A percentile compares a stretch with the other conserved stretches of the same genome.
These are phyloP conservation scores for Ceratosolen solmsi DNA, from an alignment of 1,140 invertebrate genomes.

Conservation along the genomic window DNA sequence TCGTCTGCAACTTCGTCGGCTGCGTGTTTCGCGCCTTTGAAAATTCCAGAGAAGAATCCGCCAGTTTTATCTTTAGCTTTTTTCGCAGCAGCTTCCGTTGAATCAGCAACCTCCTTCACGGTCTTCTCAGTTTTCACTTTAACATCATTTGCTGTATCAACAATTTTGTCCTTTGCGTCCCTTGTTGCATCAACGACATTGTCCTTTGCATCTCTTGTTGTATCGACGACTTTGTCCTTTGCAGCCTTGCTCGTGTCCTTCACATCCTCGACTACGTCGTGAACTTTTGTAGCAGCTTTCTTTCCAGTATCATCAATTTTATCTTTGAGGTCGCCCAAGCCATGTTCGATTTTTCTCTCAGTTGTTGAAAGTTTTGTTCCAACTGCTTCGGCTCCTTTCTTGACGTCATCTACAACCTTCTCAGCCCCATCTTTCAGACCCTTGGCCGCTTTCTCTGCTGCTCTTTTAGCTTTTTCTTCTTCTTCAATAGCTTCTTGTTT, in stretches of 20 bases:
- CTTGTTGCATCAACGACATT: slow-evolving; percentile 8
- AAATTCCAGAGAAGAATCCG: slow-evolving; percentile 33
- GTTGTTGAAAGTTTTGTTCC: not conserved
- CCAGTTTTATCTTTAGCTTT: slow-evolving; percentile 59
- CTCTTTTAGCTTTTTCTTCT: slow-evolving; percentile 37
- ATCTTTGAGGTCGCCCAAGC: slow-evolving; percentile 3
- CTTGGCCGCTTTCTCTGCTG: slow-evolving; percentile 53
- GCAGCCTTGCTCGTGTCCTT: not conserved
- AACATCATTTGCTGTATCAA: not conserved
- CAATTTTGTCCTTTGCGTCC: not conserved
- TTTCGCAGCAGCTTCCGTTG: slow-evolving; percentile 49
- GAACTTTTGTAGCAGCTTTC: not conserved
- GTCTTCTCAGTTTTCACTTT: slow-evolving; percentile 8
- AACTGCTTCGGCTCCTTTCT: slow-evolving; percentile 1
- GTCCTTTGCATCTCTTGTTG: slow-evolving; percentile 35
- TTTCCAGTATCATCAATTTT: slow-evolving; percentile 28
- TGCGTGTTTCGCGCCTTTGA: slow-evolving; percentile 61
- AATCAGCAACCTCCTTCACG: slow-evolving; percentile 31
- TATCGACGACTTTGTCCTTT: slow-evolving; percentile 17
- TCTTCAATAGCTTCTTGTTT: slow-evolving; percentile 47
- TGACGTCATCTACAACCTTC: slow-evolving; percentile 25
- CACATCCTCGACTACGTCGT: not conserved
- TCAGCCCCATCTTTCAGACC: slow-evolving; percentile 42
- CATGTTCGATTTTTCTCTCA: slow-evolving; percentile 9
- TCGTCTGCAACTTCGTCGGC: slow-evolving; percentile 62